Percentiles rank a stretch among this genome's conserved stretches.
Conservation (phyloP, 2,888 invertebrate genomes). For the Heteromyza rotundicornis region DNA sequence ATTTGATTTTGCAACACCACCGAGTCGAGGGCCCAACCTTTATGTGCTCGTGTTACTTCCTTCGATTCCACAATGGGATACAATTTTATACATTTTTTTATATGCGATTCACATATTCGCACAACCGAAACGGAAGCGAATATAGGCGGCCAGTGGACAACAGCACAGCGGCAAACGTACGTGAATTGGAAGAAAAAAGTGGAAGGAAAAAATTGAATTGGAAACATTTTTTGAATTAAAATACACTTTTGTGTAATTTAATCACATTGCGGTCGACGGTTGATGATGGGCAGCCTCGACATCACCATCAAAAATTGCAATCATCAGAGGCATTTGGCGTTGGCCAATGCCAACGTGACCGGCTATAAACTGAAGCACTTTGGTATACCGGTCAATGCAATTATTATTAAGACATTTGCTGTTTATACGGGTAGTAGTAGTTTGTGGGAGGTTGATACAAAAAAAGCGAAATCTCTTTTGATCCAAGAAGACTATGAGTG, state of each 20-base stretch:
- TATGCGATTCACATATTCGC: constrained; percentile 23
- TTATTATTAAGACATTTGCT: constrained; percentile 1
- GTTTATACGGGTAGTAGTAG: background rate
- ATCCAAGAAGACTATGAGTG: background rate
- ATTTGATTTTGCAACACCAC: constrained; percentile 94
- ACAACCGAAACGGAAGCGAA: background rate
- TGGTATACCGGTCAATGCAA: constrained; percentile 3
- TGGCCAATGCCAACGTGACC: background rate
- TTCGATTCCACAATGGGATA: constrained; percentile 54
- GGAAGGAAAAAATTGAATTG: background rate
- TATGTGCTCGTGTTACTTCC: constrained; percentile 95
- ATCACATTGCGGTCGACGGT: constrained; percentile 13
- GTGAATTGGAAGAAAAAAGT: constrained; percentile 6
- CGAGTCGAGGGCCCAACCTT: constrained; percentile 96
- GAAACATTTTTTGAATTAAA: constrained; percentile 6
- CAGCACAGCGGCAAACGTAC: background rate
- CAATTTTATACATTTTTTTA: constrained; percentile 20
- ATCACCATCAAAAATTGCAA: too few relatives aligned
- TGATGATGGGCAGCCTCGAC: background rate
- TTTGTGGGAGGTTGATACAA: background rate
- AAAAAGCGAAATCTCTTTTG: background rate
- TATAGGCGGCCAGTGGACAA: background rate
- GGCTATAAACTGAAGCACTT: background rate
- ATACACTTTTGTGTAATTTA: constrained; percentile 13
- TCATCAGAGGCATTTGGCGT: too few relatives aligned